Percentiles rank a stretch among this genome's conserved stretches.
Evolutionary conservation across 1,140 invertebrate species (phyloP).

Genomic region (Pantala flavescens): DNA sequence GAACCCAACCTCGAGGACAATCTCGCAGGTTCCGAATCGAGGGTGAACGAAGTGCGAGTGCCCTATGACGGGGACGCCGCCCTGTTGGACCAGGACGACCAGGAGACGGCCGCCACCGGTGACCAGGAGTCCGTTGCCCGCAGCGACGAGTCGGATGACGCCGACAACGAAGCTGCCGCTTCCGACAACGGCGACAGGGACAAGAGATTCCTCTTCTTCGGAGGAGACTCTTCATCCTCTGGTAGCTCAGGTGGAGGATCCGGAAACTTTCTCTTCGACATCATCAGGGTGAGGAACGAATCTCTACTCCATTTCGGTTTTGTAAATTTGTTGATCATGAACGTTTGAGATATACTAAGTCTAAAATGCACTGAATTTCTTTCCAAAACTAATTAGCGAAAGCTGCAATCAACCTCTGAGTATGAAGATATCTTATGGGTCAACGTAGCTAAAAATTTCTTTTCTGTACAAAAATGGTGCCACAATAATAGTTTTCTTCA

Average conservation of each 20-base stretch:
- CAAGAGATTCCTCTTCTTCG: constrained; percentile 64
- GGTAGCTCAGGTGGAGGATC: constrained; percentile 55
- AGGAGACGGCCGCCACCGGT: constrained; percentile 30
- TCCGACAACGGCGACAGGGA: constrained; percentile 64
- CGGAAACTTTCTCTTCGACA: constrained; percentile 77
- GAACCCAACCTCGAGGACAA: constrained; percentile 24
- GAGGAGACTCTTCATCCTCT: constrained; percentile 34
- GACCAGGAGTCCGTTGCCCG: constrained; percentile 26
- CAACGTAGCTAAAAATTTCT: no score
- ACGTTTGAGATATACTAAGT: no score
- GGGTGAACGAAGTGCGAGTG: constrained; percentile 50
- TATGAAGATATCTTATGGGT: no score
- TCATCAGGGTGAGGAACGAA: constrained; percentile 52
- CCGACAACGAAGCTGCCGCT: constrained; percentile 45
- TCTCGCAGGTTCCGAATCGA: constrained; percentile 43
- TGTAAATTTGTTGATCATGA: no score
- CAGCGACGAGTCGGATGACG: background rate
- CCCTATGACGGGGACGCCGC: constrained; percentile 42
- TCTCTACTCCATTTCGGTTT: no score
- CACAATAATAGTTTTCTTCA: no score
- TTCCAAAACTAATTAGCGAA: no score
- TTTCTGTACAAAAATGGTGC: no score
- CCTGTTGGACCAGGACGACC: constrained; percentile 30
- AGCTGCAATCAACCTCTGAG: no score
- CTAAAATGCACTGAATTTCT: no score